phyloP scores from a whole-genome alignment of 2,113 vertebrate genomes.

The Oreocharis arfaki region DNA sequence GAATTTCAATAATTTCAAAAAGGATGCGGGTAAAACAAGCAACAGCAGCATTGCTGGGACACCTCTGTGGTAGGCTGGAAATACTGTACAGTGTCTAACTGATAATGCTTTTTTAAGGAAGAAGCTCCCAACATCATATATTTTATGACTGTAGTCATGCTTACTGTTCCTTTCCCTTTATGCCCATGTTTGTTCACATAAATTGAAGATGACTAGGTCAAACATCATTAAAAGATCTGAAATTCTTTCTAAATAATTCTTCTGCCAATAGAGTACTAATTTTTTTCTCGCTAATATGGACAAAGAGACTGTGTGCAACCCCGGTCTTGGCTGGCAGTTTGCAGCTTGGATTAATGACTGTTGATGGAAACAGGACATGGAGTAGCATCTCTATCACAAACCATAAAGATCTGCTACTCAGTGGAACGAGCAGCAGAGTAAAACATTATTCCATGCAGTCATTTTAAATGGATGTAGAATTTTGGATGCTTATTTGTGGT shows the following conservation, averaged over 20 bases:
- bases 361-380: slow-evolving; percentile 26
- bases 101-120: background rate
- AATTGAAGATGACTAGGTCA: background rate
- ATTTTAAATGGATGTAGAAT: background rate
- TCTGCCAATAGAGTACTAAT: background rate
- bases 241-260: background rate
- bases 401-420: background rate
- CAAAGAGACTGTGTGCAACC: background rate
- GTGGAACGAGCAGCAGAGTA: background rate
- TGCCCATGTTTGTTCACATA: background rate
- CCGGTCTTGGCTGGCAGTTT: background rate
- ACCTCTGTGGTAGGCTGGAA: background rate
- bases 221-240: background rate
- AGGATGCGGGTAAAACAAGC: background rate
- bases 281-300: background rate
- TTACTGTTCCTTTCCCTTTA: background rate
- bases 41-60: background rate
- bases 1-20: background rate
- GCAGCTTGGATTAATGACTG: background rate
- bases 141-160: background rate
- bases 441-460: background rate
- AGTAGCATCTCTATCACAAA: background rate
- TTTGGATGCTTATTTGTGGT: background rate
- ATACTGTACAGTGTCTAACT: background rate
- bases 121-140: background rate